These are phyloP conservation scores for Drosophila athabasca DNA, from an alignment of 1,140 invertebrate genomes.

Conservation along the genomic window DNA sequence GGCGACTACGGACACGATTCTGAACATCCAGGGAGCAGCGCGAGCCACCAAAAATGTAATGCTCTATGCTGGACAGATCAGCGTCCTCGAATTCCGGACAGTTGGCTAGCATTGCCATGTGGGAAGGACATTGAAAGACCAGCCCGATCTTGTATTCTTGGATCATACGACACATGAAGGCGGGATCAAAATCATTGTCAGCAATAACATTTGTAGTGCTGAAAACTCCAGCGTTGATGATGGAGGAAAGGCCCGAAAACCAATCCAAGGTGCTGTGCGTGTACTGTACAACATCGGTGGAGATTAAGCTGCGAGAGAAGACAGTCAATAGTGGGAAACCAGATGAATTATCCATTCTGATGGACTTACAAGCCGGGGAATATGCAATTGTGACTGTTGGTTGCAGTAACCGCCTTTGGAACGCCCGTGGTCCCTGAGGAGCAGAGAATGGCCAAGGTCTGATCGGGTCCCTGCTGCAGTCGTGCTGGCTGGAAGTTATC, in stretches of 20 bases:
- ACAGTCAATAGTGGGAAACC: background rate
- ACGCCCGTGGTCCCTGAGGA: constrained; percentile 90
- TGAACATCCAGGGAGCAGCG: constrained; percentile 30
- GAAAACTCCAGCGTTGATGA: constrained; percentile 35
- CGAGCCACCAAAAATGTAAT: constrained; percentile 38
- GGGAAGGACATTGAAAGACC: constrained; percentile 22
- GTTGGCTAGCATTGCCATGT: constrained; percentile 39
- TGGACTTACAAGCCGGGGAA: constrained; percentile 9
- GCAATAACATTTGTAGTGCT: constrained; percentile 48
- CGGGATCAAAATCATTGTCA: constrained; percentile 41
- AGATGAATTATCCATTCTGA: background rate
- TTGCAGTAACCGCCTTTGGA: constrained; percentile 91
- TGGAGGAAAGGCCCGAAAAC: constrained; percentile 37
- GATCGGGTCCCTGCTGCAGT: constrained; percentile 47
- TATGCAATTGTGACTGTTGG: constrained; percentile 83
- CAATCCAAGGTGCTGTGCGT: constrained; percentile 54
- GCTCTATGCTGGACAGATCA: constrained; percentile 27
- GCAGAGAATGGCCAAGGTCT: constrained; percentile 83
- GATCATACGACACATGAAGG: constrained; percentile 12
- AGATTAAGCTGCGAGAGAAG: constrained; percentile 16
- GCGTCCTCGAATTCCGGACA: constrained; percentile 14
- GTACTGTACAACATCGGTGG: constrained; percentile 44
- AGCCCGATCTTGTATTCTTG: constrained; percentile 42
- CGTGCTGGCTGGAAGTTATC: constrained; percentile 24
- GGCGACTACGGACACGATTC: constrained; percentile 19